Base-by-base conservation (phyloP, 2,888 invertebrate species). In the Phengaris arion region DNA sequence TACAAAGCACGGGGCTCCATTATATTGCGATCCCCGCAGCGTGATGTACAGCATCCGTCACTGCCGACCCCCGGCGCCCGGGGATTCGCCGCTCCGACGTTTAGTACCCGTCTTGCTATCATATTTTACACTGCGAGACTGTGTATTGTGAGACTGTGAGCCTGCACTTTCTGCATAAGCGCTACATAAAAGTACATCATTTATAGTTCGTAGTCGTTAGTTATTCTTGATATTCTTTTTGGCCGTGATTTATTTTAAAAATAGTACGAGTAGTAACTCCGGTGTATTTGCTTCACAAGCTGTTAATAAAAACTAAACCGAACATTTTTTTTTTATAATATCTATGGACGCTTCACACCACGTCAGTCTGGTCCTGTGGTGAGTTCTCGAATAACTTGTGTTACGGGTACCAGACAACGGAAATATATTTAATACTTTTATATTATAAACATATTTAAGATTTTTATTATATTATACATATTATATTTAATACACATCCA, bases 1-100 rank as follows among this genome's bases (percentile, higher is more conserved):
- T 13, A 69, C 69, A 69, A 46, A 69, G 69, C 48, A n/a, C 69
- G 69, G 15, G 15, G n/a, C 46, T 15, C 69, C 48, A 48, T 7
- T 45, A 12, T 52, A 22, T 4, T 12, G 13, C 64, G 59, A 35
- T 12, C 5, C 9, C 35, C 35, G 64, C 6, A 35, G 35, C 45
- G 35, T 0, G 35, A 64, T 6, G 64, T 35, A 6, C 64, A 6
- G 64, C 35, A 35, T 64, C 45, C 35, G 35, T 64, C 64, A 64
- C 35, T 12, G 35, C 22, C 59, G 59, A n/a, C 59, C 59, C 64
- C 35, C 52, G 52, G 4, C 10, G 64, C 35, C 35, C 45, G 2
- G 64, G 45, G 12, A 10, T 59, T 59, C 12, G 35, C 35, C 35
- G 35, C 35, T 35, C 35, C 2, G 35, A 35, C 35, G 35, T 35